A percentile compares a stretch with the other conserved stretches of the same genome.
Conservation (phyloP, 2,797 vertebrate genomes). For the Orestias chungarensis region DNA sequence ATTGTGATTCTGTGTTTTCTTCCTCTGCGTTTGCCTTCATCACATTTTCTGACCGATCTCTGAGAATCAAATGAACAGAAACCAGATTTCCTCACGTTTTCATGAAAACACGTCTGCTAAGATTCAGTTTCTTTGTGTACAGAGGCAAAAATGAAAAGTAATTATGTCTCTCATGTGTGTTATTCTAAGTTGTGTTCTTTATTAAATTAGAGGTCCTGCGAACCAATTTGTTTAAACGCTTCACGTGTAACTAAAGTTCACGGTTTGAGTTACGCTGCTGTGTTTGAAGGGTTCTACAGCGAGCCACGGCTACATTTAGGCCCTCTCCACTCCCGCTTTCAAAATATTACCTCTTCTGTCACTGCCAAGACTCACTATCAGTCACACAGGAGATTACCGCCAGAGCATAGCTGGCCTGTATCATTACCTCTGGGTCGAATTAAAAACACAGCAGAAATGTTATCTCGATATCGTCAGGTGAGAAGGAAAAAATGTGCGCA, state of each 20-base stretch:
- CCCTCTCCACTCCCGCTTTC: conserved; percentile 33
- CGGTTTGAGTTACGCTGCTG: conserved; percentile 58
- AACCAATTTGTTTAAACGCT: conserved; percentile 72
- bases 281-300: conserved; percentile 71
- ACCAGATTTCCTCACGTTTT: conserved; percentile 55
- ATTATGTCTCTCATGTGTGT: conserved; percentile 72
- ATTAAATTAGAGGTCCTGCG: conserved; percentile 70
- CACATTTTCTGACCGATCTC: neutral
- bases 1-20: neutral
- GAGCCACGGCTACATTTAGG: conserved; percentile 49
- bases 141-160: conserved; percentile 53
- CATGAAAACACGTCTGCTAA: conserved; percentile 39
- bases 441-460: conserved; percentile 40
- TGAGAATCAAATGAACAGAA: conserved; percentile 42
- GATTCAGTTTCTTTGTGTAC: conserved; percentile 57
- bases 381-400: conserved; percentile 54
- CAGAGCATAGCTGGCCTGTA: conserved; percentile 40
- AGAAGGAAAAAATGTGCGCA: conserved; percentile 8
- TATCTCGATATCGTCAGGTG: conserved; percentile 10
- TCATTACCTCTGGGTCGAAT: conserved; percentile 31
- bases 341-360: conserved; percentile 74
- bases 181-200: conserved; percentile 75
- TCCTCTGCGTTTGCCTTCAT: neutral
- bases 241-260: conserved; percentile 56
- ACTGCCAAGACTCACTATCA: conserved; percentile 74